These are phyloP conservation scores for Hypotaenidia okinawae DNA, from an alignment of 2,797 vertebrate genomes.

Conservation along the genomic window DNA sequence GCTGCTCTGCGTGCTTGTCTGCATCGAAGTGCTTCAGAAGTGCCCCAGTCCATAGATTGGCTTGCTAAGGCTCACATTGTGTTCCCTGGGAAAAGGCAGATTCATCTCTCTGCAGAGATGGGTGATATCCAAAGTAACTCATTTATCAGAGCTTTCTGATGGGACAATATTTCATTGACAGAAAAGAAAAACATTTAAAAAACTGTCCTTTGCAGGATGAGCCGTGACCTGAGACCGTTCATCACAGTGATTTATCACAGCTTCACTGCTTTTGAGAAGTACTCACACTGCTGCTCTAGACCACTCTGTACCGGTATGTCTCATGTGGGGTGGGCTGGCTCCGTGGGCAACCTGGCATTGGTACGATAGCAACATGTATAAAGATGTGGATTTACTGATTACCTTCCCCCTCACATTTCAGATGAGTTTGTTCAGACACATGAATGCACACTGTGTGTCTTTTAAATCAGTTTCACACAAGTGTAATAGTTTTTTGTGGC, in stretches of 20 bases:
- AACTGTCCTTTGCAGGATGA: background rate
- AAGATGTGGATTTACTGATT: background rate
- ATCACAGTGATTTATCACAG: background rate
- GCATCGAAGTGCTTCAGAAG: background rate
- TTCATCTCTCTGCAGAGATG: background rate
- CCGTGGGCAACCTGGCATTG: background rate
- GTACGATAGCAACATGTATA: background rate
- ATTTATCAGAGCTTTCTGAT: background rate
- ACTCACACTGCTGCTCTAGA: background rate
- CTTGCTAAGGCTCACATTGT: rapidly evolving
- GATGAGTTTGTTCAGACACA: background rate
- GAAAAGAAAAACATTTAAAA: background rate
- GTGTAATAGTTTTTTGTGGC: background rate
- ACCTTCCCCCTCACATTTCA: background rate
- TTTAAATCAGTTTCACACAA: background rate
- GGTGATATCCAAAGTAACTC: background rate
- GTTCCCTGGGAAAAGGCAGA: background rate
- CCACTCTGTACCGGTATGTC: background rate
- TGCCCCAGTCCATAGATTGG: background rate
- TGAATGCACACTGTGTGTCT: background rate
- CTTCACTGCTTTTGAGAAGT: background rate
- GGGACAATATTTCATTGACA: background rate
- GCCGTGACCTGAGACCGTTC: background rate
- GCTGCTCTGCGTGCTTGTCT: background rate
- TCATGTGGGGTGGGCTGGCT: background rate